Evolutionary conservation across 2,113 vertebrate species (phyloP), one percentile per base, ranked within the genome.

Genomic region (Sphaerodactylus townsendi): DNA sequence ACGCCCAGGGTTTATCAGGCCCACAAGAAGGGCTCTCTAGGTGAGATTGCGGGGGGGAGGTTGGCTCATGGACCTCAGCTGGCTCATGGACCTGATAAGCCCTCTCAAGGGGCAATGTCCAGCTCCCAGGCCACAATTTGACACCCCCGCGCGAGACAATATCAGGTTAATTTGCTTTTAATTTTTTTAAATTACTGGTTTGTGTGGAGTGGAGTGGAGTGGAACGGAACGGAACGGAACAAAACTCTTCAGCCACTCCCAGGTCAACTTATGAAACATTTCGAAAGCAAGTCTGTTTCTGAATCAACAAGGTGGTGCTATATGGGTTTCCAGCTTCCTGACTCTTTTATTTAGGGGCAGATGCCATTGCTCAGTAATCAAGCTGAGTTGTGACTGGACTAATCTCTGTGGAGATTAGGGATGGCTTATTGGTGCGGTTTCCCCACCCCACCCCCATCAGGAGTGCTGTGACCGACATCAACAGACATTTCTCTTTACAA

Each of bases 321-420:
- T 64, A 70, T 79, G 71, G 23, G 84, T 85, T 79, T 50, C 2
- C 2, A 0, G 72, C 65, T 93, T 86, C 86, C 44, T 23, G 85
- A 76, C 82, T 14, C 53, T 82, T 86, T 91, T 74, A 80, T 88
- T 82, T 72, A 56, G 3, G 0, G 0, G 1, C 62, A 0, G 23
- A 77, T 50, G 71, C 89, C 2, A 0, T 5, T 0, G 82, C 87
- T 56, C 83, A 8, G 82, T 88, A 56, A 82, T 86, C n/a, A 30
- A 3, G 90, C 92, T 88, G 93, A 92, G 86, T 69, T 88, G 90
- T 82, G 92, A 91, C 79, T 76, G 74, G 1, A 1, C 87, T 93
- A 91, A 94, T 93, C 92, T 83, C 89, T 2, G 11, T 0, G 1
- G 90, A 92, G 92, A 93, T 93, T 91, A 93, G n/a, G 81, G 81